Base-by-base conservation (phyloP, 1,140 invertebrate species). In the Dendrolimus punctatus region DNA sequence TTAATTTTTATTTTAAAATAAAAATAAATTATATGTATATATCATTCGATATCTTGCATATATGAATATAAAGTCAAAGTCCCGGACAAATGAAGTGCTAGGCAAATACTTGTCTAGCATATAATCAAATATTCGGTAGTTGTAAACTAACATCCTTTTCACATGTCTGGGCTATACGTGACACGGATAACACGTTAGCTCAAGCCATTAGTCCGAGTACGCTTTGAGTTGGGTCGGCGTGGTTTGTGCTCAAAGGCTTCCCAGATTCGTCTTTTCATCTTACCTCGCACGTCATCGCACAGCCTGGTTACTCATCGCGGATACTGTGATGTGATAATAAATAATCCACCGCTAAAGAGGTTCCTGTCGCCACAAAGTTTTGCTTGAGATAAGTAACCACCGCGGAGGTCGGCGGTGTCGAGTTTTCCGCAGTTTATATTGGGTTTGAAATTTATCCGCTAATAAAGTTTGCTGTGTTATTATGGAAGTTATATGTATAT, bases 241-340 rank as follows among this genome's bases (percentile, higher is more conserved):
- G 52, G 55, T 55, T 42, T 46, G 57, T 45, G 62, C 63, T 71
- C 69, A 72, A 73, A 74, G 66, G 64, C 52, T 64, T 73, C 64
- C 67, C 52, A 68, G 67, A 64, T 66, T 69, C 73, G 66, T 70
- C 70, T 76, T 73, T 72, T 78, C 68, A 73, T 78, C 66, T 73
- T 62, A 64, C 65, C 70, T 76, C 58, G 62, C 62, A 68, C 66
- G 64, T 71, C 64, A 66, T 71, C 66, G 66, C 61, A 71, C 64
- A 71, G 68, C 64, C 71, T 68, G 66, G 52, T 59, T 53, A 68
- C 63, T 64, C 57, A 64, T 54, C 46, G 40, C 44, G 36, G 23
- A 36, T 45, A 39, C 10, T 44, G 40, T 50, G 57, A 55, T 59
- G 52, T 58, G 41, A 58, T 68, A 64, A 68, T 62, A 65, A 68